Evolutionary conservation across 2,888 invertebrate genomes (phyloP).

Genomic region (Orthonevra nobilis): DNA sequence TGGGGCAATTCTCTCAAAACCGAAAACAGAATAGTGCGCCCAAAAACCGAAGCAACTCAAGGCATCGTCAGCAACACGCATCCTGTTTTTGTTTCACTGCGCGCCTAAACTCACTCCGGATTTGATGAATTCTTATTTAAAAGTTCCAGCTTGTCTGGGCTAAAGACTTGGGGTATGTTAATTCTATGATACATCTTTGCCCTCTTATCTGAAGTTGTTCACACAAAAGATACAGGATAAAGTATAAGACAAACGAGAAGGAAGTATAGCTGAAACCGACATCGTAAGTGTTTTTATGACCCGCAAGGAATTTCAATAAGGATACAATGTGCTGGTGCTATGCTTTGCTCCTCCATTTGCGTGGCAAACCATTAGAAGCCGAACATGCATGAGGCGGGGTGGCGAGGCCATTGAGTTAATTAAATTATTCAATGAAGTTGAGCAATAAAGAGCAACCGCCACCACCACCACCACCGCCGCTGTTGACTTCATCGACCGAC

Average conservation of each 20-base stretch:
- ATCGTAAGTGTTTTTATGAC: slow-evolving; percentile 52
- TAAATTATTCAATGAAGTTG: slow-evolving; percentile 62
- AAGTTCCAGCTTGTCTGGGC: slow-evolving; percentile 54
- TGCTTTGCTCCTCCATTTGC: background rate
- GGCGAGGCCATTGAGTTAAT: slow-evolving; percentile 56
- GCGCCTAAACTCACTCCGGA: background rate
- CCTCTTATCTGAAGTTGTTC: slow-evolving; percentile 19
- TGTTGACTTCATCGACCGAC: too few relatives aligned
- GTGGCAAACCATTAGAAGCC: background rate
- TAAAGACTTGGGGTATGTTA: slow-evolving; percentile 51
- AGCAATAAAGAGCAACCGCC: background rate
- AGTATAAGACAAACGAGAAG: background rate
- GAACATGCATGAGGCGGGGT: slow-evolving; percentile 7
- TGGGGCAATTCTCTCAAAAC: slow-evolving; percentile 7
- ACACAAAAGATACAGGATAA: slow-evolving; percentile 20
- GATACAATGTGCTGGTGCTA: slow-evolving; percentile 38
- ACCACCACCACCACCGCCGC: too few relatives aligned
- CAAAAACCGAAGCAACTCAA: slow-evolving; percentile 9
- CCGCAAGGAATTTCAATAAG: slow-evolving; percentile 62
- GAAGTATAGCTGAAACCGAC: slow-evolving; percentile 15
- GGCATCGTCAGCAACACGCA: slow-evolving; percentile 10
- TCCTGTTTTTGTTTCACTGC: too few relatives aligned
- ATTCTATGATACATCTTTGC: slow-evolving; percentile 53
- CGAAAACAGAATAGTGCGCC: slow-evolving; percentile 18
- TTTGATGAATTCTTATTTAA: slow-evolving; percentile 54